A percentile compares a stretch with the other conserved stretches of the same genome.
These are phyloP conservation scores for Caenorhabditis doughertyi DNA, from an alignment of 2,888 invertebrate species.

Conservation along the genomic window DNA sequence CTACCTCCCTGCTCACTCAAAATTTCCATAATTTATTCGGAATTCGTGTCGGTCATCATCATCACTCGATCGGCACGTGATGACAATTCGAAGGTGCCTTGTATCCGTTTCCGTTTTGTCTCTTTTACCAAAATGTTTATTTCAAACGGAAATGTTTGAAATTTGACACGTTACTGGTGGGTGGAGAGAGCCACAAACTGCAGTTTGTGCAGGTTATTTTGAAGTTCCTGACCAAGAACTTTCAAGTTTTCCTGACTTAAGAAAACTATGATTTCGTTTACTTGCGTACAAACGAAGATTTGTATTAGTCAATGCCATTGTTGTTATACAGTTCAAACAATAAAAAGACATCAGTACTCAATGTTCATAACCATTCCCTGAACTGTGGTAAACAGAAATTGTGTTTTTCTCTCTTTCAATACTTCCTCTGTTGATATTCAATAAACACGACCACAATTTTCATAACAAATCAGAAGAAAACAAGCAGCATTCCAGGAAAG, in stretches of 20 bases:
- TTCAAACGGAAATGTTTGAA: slow-evolving; percentile 53
- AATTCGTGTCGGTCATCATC: neutral
- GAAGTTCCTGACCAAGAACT: neutral
- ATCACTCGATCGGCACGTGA: neutral
- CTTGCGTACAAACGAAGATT: too few relatives aligned
- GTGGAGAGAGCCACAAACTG: slow-evolving; percentile 12
- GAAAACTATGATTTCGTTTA: too few relatives aligned
- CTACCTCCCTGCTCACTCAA: neutral
- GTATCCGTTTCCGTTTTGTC: slow-evolving; percentile 30
- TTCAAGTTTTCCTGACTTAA: neutral
- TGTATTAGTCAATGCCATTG: too few relatives aligned
- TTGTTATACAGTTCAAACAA: too few relatives aligned
- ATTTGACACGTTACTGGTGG: slow-evolving; percentile 23
- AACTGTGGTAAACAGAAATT: neutral
- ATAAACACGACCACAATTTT: neutral
- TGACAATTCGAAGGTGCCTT: slow-evolving; percentile 5
- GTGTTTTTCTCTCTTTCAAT: neutral
- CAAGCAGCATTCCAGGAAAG: slow-evolving; percentile 3
- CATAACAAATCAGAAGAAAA: neutral
- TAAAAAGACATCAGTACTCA: too few relatives aligned
- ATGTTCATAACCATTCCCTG: neutral
- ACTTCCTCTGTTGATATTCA: neutral
- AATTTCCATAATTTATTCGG: slow-evolving; percentile 18
- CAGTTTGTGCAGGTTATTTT: slow-evolving; percentile 1
- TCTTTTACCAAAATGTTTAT: slow-evolving; percentile 41